Percentiles rank a stretch among this genome's conserved stretches.
Evolutionary conservation across 2,113 vertebrate genomes (phyloP).

Genomic region (Poeciliopsis occidentalis): DNA sequence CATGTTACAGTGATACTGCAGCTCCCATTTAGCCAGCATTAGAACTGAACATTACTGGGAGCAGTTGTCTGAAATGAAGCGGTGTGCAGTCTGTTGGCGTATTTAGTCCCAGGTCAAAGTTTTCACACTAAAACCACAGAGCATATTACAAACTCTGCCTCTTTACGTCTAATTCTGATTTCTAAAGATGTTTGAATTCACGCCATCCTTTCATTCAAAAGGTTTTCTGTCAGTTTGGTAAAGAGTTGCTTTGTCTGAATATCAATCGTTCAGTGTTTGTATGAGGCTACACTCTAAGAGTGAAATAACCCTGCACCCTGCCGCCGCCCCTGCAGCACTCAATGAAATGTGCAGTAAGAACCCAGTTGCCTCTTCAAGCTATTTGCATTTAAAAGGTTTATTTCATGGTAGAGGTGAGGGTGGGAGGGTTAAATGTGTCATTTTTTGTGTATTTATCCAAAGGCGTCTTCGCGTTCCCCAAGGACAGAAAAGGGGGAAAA

Average conservation of each 20-base stretch:
- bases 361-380: conserved; percentile 46
- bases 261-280: conserved; percentile 4
- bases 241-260: conserved; percentile 41
- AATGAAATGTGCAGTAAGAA: conserved; percentile 64
- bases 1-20: conserved; percentile 18
- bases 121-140: background rate
- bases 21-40: background rate
- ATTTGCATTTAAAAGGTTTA: conserved; percentile 74
- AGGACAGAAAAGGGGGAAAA: conserved; percentile 55
- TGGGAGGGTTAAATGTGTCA: conserved; percentile 47
- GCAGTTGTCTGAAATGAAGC: background rate
- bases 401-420: conserved; percentile 38
- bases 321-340: conserved; percentile 45
- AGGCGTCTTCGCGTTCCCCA: conserved; percentile 47
- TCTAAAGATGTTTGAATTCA: conserved; percentile 6
- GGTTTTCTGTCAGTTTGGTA: conserved; percentile 35
- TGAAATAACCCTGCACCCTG: conserved; percentile 36
- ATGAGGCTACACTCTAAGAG: conserved; percentile 56
- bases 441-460: conserved; percentile 47
- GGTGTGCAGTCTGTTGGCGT: background rate
- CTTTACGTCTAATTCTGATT: background rate
- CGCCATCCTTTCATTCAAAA: conserved; percentile 17
- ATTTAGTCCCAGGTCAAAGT: conserved; percentile 23
- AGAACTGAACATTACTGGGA: background rate
- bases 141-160: too few species aligned